Evolutionary conservation across 2,797 vertebrate species (phyloP), one percentile per base, ranked within the genome.

Genomic region (Acestrorhynchus altus): DNA sequence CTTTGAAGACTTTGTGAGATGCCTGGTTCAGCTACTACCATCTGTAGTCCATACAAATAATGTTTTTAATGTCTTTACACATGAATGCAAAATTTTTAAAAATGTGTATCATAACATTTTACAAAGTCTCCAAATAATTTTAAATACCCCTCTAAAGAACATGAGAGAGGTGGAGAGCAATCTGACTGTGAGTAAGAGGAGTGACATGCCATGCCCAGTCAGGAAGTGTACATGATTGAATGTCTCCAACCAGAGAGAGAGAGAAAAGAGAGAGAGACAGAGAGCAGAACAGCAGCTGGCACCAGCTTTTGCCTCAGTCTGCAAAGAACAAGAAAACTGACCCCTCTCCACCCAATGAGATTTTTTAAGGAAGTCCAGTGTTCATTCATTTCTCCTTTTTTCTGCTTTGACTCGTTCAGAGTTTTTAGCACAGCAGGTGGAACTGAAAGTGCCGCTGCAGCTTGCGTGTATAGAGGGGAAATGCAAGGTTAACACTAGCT

Each of bases 401-500:
- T 66, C 49, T 57, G 28, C 44, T 51, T 59, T 49, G 52, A 67
- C 12, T 72, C 22, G 40, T 78, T 73, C 52, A 59, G 65, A 15
- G 68, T 77, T 81, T 68, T 72, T 11, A 57, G 57, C 65, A 63
- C 65, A 77, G 66, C 83, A 82, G 80, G 83, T 84, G 75, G 72
- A 80, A 79, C 56, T 60, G 22, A 80, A 78, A 80, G 66, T 71
- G 66, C 56, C 54, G 67, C 60, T 44, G 57, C 13, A 56, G 69
- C 51, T 59, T 20, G 69, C 39, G 47, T n/a, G 22, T 35, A 69
- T 24, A 57, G 63, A 16, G 70, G 72, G 56, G 51, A 81, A 79
- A 71, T 39, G 57, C 35, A 83, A 54, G 77, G 84, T 83, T 83
- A 80, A 90, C 80, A 67, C 78, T 81, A 87, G 86, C 78, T 84